Evolutionary conservation across 1,140 invertebrate species (phyloP).

Genomic region (Trigoniulus corallinus): DNA sequence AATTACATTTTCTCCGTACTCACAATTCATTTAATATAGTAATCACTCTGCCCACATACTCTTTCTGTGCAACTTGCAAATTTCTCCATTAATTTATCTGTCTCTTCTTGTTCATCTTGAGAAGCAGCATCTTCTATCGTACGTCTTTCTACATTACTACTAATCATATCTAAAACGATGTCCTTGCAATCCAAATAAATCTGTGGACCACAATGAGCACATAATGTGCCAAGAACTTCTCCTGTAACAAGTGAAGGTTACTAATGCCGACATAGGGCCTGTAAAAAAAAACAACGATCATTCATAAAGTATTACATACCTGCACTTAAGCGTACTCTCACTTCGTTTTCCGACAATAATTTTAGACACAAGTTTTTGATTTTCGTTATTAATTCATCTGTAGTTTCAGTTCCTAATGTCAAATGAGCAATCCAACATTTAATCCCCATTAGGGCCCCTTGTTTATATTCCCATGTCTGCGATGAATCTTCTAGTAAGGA

Average conservation of each 20-base stretch:
- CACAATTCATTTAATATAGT: too few relatives aligned
- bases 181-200: constrained; percentile 24
- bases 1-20: too few relatives aligned
- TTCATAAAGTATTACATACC: too few relatives aligned
- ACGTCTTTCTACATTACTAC: constrained; percentile 28
- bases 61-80: constrained; percentile 16
- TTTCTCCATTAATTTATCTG: constrained; percentile 21
- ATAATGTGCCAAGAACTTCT: constrained; percentile 29
- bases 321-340: constrained; percentile 28
- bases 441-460: constrained; percentile 27
- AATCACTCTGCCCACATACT: too few relatives aligned
- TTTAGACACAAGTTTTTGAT: constrained; percentile 19
- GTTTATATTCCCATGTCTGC: constrained; percentile 22
- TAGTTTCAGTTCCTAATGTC: constrained; percentile 16
- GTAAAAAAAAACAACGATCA: constrained; percentile 1
- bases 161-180: constrained; percentile 24
- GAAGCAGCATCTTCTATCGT: constrained; percentile 18
- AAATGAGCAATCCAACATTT: constrained; percentile 20
- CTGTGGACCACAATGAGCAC: constrained; percentile 22
- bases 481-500: constrained; percentile 12
- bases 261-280: background rate
- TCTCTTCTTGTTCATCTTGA: constrained; percentile 16
- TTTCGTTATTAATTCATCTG: constrained; percentile 20
- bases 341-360: constrained; percentile 27
- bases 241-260: constrained; percentile 18